Base-by-base conservation (phyloP, 2,797 vertebrate species). In the Phoebastria nigripes region DNA sequence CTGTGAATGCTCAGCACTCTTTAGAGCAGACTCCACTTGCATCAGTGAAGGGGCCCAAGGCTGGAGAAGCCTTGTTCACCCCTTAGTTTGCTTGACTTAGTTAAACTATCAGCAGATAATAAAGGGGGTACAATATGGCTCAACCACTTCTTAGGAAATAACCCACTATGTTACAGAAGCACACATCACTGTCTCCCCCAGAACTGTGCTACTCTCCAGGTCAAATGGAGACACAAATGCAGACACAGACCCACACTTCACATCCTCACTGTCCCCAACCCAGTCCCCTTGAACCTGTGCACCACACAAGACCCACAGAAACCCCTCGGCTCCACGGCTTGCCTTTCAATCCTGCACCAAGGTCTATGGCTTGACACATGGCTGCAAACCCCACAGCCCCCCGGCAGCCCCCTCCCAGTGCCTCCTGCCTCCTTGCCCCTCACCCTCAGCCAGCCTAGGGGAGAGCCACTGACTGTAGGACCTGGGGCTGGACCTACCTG, bases 251-350 rank as follows among this genome's bases (percentile, higher is more conserved):
- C 37, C 37, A 56, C 29, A 4, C 21, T 44, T 28, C n/a, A 47
- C 1, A 2, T 15, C 25, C 35, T 67, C 2, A 1, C 22, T n/a
- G 14, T 25, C 8, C 16, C 44, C n/a, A 59, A 0, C 9, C 11
- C 35, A 15, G 28, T 5, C 28, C 25, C 26, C 31, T 33, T 44
- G n/a, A 83, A 41, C 26, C 31, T 31, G 26, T 8, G 15, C 33
- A 49, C n/a, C 2, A 25, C 77, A 41, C 14, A 19, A 59, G 16
- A 86, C 19, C 10, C 58, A 41, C n/a, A 54, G 47, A 76, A 87
- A 59, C 8, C 29, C 14, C 31, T 62, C 8, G 3, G 47, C 33
- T 51, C 33, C 56, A 51, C 2, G 0, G 11, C 26, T 51, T 42
- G 12, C 56, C 29, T 71, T 37, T 76, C 47, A 42, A 14, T 5